Conservation (phyloP, 2,888 invertebrate species). For the Trachelus tabidus region DNA sequence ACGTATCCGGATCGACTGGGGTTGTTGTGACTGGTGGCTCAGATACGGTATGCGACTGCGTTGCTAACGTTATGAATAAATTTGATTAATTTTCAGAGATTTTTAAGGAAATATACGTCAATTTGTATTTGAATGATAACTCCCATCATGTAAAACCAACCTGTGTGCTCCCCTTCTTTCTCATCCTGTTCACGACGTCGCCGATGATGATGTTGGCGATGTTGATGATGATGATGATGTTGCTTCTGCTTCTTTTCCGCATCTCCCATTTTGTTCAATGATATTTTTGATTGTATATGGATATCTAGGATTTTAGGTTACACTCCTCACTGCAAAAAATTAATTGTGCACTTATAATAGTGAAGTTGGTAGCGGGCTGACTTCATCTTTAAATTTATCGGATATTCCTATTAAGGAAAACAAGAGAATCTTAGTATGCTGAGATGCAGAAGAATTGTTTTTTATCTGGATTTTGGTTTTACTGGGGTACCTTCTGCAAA, state of each 20-base stretch:
- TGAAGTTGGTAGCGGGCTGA: neutral
- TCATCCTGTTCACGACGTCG: neutral
- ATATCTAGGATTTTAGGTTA: slow-evolving; percentile 51
- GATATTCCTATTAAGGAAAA: neutral
- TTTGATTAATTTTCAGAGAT: neutral
- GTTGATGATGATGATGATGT: slow-evolving; percentile 9
- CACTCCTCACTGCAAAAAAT: neutral
- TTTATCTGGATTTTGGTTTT: too few relatives aligned
- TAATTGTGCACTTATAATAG: neutral
- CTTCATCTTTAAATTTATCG: neutral
- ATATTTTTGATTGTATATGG: neutral
- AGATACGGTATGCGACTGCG: neutral
- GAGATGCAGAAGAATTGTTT: too few relatives aligned
- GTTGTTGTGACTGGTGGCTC: neutral
- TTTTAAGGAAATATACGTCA: neutral
- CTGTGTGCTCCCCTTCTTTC: neutral
- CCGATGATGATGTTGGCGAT: slow-evolving; percentile 6
- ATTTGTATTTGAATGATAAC: neutral
- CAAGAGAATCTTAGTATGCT: neutral
- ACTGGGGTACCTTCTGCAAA: too few relatives aligned
- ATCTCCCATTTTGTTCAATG: neutral
- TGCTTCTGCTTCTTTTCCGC: slow-evolving; percentile 10
- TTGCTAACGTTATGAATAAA: neutral
- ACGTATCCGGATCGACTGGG: neutral
- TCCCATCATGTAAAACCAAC: neutral